Conservation (phyloP, 2,797 vertebrate genomes). For the Gymnoscopelus braueri region DNA sequence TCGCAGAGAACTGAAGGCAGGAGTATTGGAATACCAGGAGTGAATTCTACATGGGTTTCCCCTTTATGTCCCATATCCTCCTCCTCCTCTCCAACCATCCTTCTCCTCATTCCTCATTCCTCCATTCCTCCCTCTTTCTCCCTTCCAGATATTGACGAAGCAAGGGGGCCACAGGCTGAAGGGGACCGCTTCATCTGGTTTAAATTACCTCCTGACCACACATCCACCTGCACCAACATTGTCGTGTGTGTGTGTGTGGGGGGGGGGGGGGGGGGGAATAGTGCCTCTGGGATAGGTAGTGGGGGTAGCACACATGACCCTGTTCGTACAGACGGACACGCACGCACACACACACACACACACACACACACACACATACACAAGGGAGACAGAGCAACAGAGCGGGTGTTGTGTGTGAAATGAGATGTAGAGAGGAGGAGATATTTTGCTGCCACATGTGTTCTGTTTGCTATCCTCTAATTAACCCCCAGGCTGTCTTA, state of each 20-base stretch:
- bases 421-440: conserved; percentile 78
- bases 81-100: conserved; percentile 48
- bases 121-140: conserved; percentile 47
- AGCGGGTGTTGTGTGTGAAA: conserved; percentile 78
- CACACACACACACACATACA: conserved; percentile 52
- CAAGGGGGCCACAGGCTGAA: conserved; percentile 78
- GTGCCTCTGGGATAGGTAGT: conserved; percentile 73
- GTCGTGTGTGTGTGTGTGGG: conserved; percentile 41
- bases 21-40: too few relatives aligned
- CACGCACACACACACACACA: conserved; percentile 24
- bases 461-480: conserved; percentile 86
- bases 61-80: conserved; percentile 16
- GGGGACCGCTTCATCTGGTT: conserved; percentile 79
- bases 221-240: conserved; percentile 79
- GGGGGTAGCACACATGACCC: conserved; percentile 71
- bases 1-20: too few relatives aligned
- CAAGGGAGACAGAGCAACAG: conserved; percentile 72
- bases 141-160: conserved; percentile 71
- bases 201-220: conserved; percentile 76
- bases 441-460: conserved; percentile 85
- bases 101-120: conserved; percentile 62
- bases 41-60: too few relatives aligned
- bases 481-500: conserved; percentile 85
- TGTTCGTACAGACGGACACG: conserved; percentile 10
- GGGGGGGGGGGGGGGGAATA: conserved; percentile 33